These are phyloP conservation scores for Metellina segmentata DNA, from an alignment of 2,888 invertebrate genomes.

Conservation along the genomic window DNA sequence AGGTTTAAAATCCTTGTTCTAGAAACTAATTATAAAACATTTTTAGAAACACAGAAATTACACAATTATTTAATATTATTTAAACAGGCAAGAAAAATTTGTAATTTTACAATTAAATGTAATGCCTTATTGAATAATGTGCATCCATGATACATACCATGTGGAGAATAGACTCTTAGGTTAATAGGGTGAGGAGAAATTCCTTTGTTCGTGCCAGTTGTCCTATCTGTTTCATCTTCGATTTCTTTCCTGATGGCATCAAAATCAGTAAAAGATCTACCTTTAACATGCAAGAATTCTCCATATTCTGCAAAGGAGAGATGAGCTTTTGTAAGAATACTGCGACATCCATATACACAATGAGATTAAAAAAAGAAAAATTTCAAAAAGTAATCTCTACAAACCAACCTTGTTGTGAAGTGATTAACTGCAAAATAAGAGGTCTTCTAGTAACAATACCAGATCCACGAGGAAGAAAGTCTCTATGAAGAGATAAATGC, in stretches of 20 bases:
- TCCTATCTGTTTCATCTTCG: slow-evolving; percentile 98
- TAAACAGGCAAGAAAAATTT: neutral
- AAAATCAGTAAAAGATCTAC: slow-evolving; percentile 97
- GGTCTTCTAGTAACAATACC: slow-evolving; percentile 98
- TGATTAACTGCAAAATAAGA: slow-evolving; percentile 94
- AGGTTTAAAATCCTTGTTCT: too few relatives aligned
- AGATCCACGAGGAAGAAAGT: slow-evolving; percentile 95
- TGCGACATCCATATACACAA: neutral
- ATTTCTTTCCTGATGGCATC: slow-evolving; percentile 97
- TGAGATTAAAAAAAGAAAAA: neutral
- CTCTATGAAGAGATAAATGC: slow-evolving; percentile 84
- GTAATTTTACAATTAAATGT: neutral
- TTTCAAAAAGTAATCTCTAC: neutral
- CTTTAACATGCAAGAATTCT: slow-evolving; percentile 99
- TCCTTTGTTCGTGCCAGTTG: slow-evolving; percentile 98
- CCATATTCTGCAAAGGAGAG: slow-evolving; percentile 89
- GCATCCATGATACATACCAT: slow-evolving; percentile 85
- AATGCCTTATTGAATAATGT: neutral
- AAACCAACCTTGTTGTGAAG: slow-evolving; percentile 81
- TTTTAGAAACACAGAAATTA: too few relatives aligned
- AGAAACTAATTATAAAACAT: too few relatives aligned
- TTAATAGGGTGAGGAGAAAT: slow-evolving; percentile 98
- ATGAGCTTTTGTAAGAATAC: neutral
- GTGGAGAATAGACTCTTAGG: slow-evolving; percentile 97
- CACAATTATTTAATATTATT: too few relatives aligned